phyloP scores from a whole-genome alignment of 2,797 vertebrate genomes.

The Halcyon chelicuti region DNA sequence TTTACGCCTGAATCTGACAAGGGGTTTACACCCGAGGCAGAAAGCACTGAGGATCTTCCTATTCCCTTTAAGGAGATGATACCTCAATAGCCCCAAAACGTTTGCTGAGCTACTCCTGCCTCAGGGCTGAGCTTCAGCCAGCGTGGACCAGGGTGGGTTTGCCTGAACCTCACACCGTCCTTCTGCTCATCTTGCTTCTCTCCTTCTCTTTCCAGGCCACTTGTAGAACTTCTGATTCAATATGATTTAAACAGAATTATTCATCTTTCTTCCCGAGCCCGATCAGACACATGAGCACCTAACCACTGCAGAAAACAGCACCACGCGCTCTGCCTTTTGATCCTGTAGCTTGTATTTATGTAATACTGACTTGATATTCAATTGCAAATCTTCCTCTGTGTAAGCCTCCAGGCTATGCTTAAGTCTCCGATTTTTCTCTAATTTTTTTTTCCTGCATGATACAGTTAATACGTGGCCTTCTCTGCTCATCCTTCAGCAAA shows the following conservation, averaged over 20 bases:
- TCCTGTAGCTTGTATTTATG: not conserved
- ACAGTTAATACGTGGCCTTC: rapidly evolving
- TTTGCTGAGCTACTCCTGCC: rapidly evolving
- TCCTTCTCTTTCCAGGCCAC: not conserved
- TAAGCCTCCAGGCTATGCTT: not conserved
- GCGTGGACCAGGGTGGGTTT: rapidly evolving
- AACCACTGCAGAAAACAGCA: not conserved
- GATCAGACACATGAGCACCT: not conserved
- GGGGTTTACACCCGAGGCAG: not conserved
- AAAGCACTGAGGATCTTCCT: not conserved
- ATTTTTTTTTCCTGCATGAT: not conserved
- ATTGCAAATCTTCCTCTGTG: not conserved
- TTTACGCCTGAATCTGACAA: not conserved
- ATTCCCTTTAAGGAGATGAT: not conserved
- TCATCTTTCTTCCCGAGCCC: not conserved
- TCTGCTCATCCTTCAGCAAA: not conserved
- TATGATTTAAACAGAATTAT: not conserved
- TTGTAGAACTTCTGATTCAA: not conserved
- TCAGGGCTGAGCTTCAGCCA: not conserved
- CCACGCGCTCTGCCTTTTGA: not conserved
- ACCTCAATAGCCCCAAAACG: rapidly evolving
- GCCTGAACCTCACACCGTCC: not conserved
- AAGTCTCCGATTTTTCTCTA: not conserved
- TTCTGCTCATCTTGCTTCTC: not conserved
- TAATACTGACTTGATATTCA: not conserved